Evolutionary conservation across 2,888 invertebrate genomes (phyloP), one percentile per base, ranked within the genome.

Genomic region (Thera britannica): DNA sequence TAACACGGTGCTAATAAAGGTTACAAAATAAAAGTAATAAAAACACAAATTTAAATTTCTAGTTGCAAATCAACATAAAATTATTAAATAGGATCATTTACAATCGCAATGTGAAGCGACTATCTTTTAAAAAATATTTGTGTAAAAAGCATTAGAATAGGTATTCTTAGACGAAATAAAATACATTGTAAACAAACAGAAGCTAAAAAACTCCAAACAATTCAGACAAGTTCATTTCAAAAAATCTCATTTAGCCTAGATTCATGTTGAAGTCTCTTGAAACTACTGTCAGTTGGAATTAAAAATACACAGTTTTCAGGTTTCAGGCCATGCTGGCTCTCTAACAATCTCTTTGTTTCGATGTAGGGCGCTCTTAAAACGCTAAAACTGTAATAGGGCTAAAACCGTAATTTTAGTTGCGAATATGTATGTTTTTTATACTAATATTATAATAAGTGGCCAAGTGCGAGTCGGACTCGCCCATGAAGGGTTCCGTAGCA

Each of bases 291-390:
- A 58, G 62, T 56, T 35, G 41, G 61, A 61, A 68, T 68, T 64
- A 64, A 68, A 68, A 68, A 68, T 61, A 68, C 62, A 63, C 64
- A 57, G 57, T 63, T 59, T 38, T 35, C 56, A 8, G 68, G 55
- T 68, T 44, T 23, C 58, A 11, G 67, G 60, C 69, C 48, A 59
- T 51, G 62, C 63, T 64, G n/a, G 41, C 63, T 57, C 67, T 62
- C 72, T 72, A 74, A 72, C 72, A 74, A 74, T 74, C 70, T 71
- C 74, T 74, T 74, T 74, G 74, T 74, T 71, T 67, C 68, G 68
- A 74, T 74, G 71, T 74, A 68, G 74, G 71, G 60, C 72, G 70
- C 71, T 72, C 71, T 72, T 71, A 74, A 62, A 69, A 72, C 49
- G 56, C 71, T 68, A 72, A 67, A 68, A 62, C 65, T 63, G 54